These are phyloP conservation scores for Litoditis marina DNA, from an alignment of 2,888 invertebrate species.

Conservation along the genomic window DNA sequence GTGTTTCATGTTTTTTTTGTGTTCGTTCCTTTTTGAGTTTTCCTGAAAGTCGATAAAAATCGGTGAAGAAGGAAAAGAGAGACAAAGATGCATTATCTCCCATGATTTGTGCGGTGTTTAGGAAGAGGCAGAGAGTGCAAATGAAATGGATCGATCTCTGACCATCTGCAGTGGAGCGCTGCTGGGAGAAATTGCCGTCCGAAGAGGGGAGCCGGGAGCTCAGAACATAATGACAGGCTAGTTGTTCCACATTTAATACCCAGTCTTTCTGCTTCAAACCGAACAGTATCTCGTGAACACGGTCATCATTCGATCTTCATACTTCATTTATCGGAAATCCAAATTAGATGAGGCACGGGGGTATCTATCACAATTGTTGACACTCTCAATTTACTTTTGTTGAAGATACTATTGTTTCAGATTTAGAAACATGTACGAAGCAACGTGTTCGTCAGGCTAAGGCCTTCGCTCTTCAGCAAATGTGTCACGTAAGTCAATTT, in stretches of 20 bases:
- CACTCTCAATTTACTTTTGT: no score
- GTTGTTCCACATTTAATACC: no score
- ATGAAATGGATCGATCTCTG: slow-evolving; percentile 28
- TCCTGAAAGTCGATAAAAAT: slow-evolving; percentile 11
- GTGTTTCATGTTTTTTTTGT: not conserved
- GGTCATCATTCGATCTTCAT: not conserved
- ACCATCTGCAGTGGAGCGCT: slow-evolving; percentile 38
- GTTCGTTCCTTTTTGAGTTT: not conserved
- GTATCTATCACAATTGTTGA: no score
- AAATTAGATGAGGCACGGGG: no score
- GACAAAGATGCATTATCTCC: no score
- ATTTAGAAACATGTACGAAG: slow-evolving; percentile 20
- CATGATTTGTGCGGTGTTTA: not conserved
- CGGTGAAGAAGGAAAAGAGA: no score
- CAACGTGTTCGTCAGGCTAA: slow-evolving; percentile 26
- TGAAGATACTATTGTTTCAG: slow-evolving; percentile 9
- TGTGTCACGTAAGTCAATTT: slow-evolving; percentile 17
- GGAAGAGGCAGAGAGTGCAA: not conserved
- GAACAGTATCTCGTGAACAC: no score
- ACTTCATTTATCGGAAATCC: not conserved
- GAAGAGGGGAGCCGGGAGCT: slow-evolving; percentile 22
- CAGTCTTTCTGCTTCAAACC: no score
- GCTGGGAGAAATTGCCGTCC: slow-evolving; percentile 35
- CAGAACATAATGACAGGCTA: slow-evolving; percentile 24
- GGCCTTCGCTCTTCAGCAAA: slow-evolving; percentile 31